Base-by-base conservation (phyloP, 2,888 invertebrate genomes). In the Physocephala rufipes region DNA sequence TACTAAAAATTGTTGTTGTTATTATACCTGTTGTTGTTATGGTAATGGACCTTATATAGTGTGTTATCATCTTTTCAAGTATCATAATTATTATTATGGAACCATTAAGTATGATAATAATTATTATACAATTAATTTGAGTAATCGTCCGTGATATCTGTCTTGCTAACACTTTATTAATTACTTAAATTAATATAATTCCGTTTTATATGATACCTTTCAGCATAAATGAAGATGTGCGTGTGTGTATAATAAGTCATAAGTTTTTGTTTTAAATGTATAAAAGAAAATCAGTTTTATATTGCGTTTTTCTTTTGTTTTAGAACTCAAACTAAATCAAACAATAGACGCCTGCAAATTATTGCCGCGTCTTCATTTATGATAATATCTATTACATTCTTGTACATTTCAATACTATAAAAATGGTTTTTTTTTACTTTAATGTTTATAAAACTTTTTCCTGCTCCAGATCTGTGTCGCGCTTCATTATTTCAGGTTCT, bases 401-500 rank as follows among this genome's bases (percentile, higher is more conserved):
- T 59, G 26, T 59, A 30, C n/a, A 19, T 59, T 59, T 59, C 30
- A 59, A 59, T 24, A 9, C 16, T n/a, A 59, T 63, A 21, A 36
- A 7, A 36, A 36, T 36, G 9, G 9, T 49, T 12, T 9, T 58
- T 12, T 36, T 47, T 63, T 16, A 4, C 26, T 16, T 64, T 30
- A 59, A 59, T 19, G 64, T 47, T 64, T 9, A 47, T 45, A 45
- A 30, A 15, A 21, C 15, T 55, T 53, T 9, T 53, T 53, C 43
- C 66, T 58, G 26, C 28, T 24, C n/a, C 26, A 59, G 2, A 26
- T 12, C 16, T 59, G 24, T 21, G 59, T 24, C 28, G 28, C 9
- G 13, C 26, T 13, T 36, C 63, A 70, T 64, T 26, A 26, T 67
- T 63, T 70, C 55, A 70, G 63, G 55, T 58, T 70, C 55, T 70